phyloP scores from a whole-genome alignment of 2,797 vertebrate genomes.

The Huso huso region DNA sequence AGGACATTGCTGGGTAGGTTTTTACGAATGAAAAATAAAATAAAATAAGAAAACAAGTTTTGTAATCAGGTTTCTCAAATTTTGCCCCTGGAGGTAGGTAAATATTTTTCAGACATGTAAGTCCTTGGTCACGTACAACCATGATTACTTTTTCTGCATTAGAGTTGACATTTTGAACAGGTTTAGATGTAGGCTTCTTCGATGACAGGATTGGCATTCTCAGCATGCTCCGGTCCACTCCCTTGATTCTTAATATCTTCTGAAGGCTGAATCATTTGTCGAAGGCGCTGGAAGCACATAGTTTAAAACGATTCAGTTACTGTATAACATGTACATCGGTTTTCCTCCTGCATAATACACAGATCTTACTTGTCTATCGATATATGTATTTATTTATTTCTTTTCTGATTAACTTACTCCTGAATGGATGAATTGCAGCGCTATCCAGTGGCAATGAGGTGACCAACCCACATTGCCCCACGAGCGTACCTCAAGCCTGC shows the following conservation, averaged over 20 bases:
- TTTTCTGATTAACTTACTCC: too few relatives aligned
- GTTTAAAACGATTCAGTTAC: too few relatives aligned
- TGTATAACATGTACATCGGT: too few relatives aligned
- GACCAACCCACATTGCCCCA: too few relatives aligned
- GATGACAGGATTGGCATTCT: conserved; percentile 78
- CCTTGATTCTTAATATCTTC: conserved; percentile 70
- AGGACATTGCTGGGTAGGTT: conserved; percentile 58
- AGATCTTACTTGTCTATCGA: too few relatives aligned
- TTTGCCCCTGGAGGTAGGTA: conserved; percentile 97
- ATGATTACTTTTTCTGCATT: conserved; percentile 62
- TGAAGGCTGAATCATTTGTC: conserved; percentile 88
- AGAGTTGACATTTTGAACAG: conserved; percentile 37
- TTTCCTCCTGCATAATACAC: too few relatives aligned
- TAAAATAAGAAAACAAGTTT: conserved; percentile 39
- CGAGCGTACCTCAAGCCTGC: too few relatives aligned
- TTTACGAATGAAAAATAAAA: conserved; percentile 39
- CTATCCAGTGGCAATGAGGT: too few relatives aligned
- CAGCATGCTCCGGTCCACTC: conserved; percentile 80
- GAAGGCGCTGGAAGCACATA: conserved; percentile 69
- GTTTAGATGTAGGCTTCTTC: conserved; percentile 96
- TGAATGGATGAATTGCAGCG: too few relatives aligned
- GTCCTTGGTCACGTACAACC: conserved; percentile 88
- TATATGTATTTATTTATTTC: too few relatives aligned
- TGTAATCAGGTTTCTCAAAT: conserved; percentile 72
- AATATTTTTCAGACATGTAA: conserved; percentile 82